phyloP scores from a whole-genome alignment of 1,140 invertebrate species.

The Brachionus calyciflorus region DNA sequence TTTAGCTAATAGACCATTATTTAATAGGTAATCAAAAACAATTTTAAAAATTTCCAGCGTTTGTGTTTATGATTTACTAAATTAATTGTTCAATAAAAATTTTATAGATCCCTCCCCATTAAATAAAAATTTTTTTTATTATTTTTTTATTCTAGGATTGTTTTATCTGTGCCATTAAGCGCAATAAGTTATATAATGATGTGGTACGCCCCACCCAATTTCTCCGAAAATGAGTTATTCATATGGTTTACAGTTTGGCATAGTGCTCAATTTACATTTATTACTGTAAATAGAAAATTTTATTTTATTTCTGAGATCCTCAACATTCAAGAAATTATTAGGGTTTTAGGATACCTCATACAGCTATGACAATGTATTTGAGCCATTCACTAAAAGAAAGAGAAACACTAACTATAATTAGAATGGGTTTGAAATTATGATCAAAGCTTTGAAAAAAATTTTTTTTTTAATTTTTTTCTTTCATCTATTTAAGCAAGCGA shows the following conservation, averaged over 20 bases:
- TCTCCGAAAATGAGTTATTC: conserved; percentile 22
- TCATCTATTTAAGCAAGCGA: conserved; percentile 11
- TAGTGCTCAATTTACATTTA: conserved; percentile 25
- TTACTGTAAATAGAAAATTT: not conserved
- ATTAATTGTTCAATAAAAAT: too few relatives aligned
- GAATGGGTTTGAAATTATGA: too few relatives aligned
- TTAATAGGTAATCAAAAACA: too few relatives aligned
- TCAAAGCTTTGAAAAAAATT: not conserved
- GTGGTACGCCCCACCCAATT: conserved; percentile 36
- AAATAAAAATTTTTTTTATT: not conserved
- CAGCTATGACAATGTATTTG: conserved; percentile 38
- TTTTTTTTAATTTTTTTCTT: not conserved
- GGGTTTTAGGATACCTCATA: conserved; percentile 44
- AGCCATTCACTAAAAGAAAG: conserved; percentile 23
- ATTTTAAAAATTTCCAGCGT: too few relatives aligned
- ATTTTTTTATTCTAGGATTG: not conserved
- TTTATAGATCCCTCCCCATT: too few relatives aligned
- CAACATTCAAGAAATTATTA: not conserved
- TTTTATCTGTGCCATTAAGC: conserved; percentile 2
- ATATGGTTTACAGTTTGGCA: conserved; percentile 24
- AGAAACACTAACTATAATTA: not conserved
- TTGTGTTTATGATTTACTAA: too few relatives aligned
- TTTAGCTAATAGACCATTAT: too few relatives aligned
- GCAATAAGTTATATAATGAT: conserved; percentile 42
- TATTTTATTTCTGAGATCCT: not conserved